Evolutionary conservation across 2,888 invertebrate genomes (phyloP).

Genomic region (Ceraclea dissimilis): DNA sequence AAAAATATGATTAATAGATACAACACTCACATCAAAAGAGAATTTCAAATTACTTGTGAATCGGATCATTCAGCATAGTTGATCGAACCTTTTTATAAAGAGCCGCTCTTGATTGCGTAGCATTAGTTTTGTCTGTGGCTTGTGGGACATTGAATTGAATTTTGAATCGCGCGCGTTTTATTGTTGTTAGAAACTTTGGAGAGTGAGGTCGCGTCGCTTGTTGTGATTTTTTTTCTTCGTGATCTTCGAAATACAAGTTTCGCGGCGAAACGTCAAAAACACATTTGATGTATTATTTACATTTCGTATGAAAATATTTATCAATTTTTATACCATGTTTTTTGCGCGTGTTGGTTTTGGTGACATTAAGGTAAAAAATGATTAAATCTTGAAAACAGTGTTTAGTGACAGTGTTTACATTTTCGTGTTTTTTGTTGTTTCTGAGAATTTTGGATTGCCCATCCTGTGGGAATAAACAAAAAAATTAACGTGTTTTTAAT

Average conservation of each 20-base stretch:
- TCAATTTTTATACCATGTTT: no score
- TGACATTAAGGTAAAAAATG: background rate
- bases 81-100: background rate
- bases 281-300: background rate
- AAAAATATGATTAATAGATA: no score
- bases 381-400: background rate
- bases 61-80: no score
- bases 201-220: conserved; percentile 4
- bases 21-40: no score
- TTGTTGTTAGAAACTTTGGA: background rate
- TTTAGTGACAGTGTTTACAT: background rate
- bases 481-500: background rate
- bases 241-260: background rate
- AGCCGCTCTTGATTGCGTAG: background rate
- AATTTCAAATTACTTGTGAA: no score
- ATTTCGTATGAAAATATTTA: background rate
- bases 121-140: no score
- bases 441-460: background rate
- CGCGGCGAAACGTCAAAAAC: background rate
- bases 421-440: background rate
- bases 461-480: conserved; percentile 1
- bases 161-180: background rate
- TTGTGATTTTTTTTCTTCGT: conserved; percentile 2
- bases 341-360: background rate
- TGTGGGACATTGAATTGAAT: no score